Evolutionary conservation across 2,113 vertebrate species (phyloP).

Genomic region (Callipepla squamata): DNA sequence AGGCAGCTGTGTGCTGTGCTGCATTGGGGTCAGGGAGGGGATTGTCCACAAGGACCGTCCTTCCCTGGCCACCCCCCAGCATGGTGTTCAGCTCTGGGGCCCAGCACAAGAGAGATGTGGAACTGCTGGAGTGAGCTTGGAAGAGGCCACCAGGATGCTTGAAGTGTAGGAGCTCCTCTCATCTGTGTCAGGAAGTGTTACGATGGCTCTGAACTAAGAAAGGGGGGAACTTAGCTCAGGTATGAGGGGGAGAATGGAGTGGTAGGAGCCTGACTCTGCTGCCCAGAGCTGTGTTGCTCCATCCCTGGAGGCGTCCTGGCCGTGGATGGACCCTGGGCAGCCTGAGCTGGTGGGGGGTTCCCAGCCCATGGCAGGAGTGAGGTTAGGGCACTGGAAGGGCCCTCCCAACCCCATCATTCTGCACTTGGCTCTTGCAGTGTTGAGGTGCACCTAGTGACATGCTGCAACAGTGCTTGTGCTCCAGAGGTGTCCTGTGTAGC

Average conservation of each 20-base stretch:
- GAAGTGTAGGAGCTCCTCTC: not conserved
- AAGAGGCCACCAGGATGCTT: not conserved
- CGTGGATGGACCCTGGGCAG: not conserved
- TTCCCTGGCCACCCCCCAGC: not conserved
- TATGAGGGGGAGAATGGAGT: not conserved
- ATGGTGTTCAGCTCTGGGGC: not conserved
- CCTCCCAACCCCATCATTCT: not conserved
- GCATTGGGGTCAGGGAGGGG: not conserved
- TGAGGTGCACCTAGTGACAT: not conserved
- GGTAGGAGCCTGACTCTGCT: not conserved
- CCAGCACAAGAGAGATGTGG: not conserved
- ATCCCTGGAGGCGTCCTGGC: not conserved
- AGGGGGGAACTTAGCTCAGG: not conserved
- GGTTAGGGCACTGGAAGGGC: not conserved
- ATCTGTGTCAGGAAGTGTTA: not conserved
- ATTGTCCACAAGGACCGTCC: not conserved
- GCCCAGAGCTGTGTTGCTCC: not conserved
- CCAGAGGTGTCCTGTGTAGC: not conserved
- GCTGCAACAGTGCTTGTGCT: not conserved
- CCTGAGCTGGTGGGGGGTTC: not conserved
- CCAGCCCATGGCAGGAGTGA: not conserved
- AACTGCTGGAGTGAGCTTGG: not conserved
- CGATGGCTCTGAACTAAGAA: not conserved
- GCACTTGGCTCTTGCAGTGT: not conserved
- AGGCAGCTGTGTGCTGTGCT: not conserved